A percentile compares a stretch with the other conserved stretches of the same genome.
These are phyloP conservation scores for Echeneis naucrates DNA, from an alignment of 2,797 vertebrate species.

Conservation along the genomic window DNA sequence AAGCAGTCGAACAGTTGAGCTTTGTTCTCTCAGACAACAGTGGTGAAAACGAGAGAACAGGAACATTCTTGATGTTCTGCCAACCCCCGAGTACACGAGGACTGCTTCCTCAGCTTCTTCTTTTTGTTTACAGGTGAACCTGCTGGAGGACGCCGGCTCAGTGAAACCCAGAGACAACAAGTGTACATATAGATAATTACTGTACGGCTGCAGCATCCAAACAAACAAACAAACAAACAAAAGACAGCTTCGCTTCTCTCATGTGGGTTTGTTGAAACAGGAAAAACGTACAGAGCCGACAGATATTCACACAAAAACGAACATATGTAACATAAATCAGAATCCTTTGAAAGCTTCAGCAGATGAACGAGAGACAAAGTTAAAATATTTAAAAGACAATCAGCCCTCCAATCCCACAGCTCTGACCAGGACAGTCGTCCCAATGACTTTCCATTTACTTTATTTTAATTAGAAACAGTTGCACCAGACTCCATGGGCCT, in stretches of 20 bases:
- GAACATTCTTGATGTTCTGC: conserved; percentile 35
- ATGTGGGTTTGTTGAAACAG: conserved; percentile 1
- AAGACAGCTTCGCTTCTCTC: background rate
- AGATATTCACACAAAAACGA: background rate
- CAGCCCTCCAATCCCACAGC: background rate
- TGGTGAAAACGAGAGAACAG: conserved; percentile 15
- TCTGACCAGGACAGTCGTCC: background rate
- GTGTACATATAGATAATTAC: conserved; percentile 49
- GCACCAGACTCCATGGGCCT: conserved; percentile 36
- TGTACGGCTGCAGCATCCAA: conserved; percentile 31
- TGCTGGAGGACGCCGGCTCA: conserved; percentile 9
- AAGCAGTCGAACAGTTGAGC: background rate
- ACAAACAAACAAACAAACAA: conserved; percentile 7
- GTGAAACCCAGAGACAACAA: conserved; percentile 19
- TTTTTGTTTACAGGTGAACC: conserved; percentile 44
- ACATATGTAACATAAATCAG: background rate
- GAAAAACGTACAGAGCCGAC: background rate
- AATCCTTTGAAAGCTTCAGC: too few species aligned
- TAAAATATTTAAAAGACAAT: too few species aligned
- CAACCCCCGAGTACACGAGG: conserved; percentile 20
- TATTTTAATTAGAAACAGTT: conserved; percentile 47
- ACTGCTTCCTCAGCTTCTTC: conserved; percentile 1
- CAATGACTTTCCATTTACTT: conserved; percentile 54
- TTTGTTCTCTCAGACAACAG: conserved; percentile 10
- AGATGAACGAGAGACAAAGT: too few species aligned